Percentiles rank a stretch among this genome's conserved stretches.
phyloP scores from a whole-genome alignment of 2,888 invertebrate genomes.

The Odontocerum albicorne region DNA sequence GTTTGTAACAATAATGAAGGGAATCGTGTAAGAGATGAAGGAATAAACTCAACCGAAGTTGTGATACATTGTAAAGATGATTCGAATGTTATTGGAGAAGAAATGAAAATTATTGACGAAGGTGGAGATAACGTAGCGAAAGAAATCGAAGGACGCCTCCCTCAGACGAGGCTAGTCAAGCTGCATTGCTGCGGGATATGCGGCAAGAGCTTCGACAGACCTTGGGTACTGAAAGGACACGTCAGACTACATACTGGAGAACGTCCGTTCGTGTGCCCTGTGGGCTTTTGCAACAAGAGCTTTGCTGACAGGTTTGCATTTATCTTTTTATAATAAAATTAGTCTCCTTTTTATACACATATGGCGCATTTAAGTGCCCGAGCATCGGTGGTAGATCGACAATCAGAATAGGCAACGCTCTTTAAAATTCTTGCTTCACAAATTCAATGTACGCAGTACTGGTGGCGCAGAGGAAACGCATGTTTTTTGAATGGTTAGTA shows the following conservation, averaged over 20 bases:
- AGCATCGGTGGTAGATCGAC: too few relatives aligned
- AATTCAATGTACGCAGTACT: too few relatives aligned
- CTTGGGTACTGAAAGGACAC: conserved; percentile 72
- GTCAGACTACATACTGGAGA: conserved; percentile 70
- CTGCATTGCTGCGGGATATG: conserved; percentile 44
- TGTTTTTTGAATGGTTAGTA: too few relatives aligned
- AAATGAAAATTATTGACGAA: not conserved
- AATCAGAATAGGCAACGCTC: too few relatives aligned
- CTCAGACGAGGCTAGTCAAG: not conserved
- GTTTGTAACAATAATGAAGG: too few relatives aligned
- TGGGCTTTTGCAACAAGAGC: conserved; percentile 60
- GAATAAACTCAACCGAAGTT: too few relatives aligned
- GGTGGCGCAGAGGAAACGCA: too few relatives aligned
- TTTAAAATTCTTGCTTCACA: too few relatives aligned
- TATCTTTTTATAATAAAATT: not conserved
- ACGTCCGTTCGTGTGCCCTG: conserved; percentile 67
- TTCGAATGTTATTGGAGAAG: not conserved
- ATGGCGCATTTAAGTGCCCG: too few relatives aligned
- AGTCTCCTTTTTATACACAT: too few relatives aligned
- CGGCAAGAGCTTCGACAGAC: conserved; percentile 67
- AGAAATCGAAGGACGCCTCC: too few relatives aligned
- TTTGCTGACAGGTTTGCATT: conserved; percentile 64
- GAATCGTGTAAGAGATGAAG: too few relatives aligned
- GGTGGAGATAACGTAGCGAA: not conserved
- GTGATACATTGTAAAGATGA: not conserved